Evolutionary conservation across 1,140 invertebrate genomes (phyloP).

Genomic region (Yoshiicerus persimilis): DNA sequence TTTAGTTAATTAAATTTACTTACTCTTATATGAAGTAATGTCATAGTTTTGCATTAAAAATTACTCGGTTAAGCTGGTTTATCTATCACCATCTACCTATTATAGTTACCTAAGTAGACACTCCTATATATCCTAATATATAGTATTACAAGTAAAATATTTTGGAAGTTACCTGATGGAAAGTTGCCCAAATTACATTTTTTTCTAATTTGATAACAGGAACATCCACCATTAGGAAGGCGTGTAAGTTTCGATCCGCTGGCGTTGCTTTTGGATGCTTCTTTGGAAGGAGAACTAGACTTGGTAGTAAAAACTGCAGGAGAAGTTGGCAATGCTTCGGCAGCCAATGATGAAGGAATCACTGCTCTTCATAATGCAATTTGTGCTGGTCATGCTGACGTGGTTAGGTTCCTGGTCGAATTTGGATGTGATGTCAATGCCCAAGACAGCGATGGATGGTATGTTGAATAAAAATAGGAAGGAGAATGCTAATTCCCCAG

Average conservation of each 20-base stretch:
- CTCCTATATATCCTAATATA: too few species aligned
- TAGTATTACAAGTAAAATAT: too few species aligned
- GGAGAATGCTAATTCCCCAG: background rate
- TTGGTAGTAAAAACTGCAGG: constrained; percentile 91
- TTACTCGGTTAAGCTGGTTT: too few species aligned
- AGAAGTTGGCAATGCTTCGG: constrained; percentile 88
- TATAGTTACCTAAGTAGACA: too few species aligned
- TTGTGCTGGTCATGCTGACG: constrained; percentile 97
- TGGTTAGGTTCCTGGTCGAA: constrained; percentile 96
- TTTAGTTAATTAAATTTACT: background rate
- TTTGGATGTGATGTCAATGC: constrained; percentile 98
- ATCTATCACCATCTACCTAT: too few species aligned
- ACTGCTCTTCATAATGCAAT: constrained; percentile 99
- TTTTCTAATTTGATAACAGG: constrained; percentile 25
- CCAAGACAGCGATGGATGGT: constrained; percentile 97
- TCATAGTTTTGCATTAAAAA: background rate
- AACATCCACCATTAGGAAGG: constrained; percentile 52
- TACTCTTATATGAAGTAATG: background rate
- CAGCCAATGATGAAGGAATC: constrained; percentile 95
- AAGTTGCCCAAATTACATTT: constrained; percentile 15
- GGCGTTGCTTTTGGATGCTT: constrained; percentile 89
- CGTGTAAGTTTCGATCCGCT: constrained; percentile 97
- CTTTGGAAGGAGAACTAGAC: constrained; percentile 96
- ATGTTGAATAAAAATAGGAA: constrained; percentile 49
- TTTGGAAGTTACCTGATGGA: too few species aligned